Percentiles rank a stretch among this genome's conserved stretches.
These are phyloP conservation scores for Pseudomyrmex cubaensis DNA, from an alignment of 1,140 invertebrate species.

Conservation along the genomic window DNA sequence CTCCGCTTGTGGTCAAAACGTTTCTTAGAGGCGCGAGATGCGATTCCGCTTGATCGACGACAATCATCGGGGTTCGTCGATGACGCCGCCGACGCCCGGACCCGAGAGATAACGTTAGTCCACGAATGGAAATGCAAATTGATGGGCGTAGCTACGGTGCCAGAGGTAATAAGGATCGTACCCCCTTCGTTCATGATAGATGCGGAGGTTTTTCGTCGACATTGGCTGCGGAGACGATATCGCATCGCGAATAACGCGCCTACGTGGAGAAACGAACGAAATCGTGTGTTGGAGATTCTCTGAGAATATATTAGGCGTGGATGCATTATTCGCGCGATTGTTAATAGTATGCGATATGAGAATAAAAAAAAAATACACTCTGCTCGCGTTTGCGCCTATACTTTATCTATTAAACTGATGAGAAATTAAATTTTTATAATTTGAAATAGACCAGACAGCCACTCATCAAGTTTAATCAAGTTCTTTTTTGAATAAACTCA, in stretches of 20 bases:
- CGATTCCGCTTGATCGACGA: conserved; percentile 68
- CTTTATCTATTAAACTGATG: too few species aligned
- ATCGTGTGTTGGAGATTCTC: too few species aligned
- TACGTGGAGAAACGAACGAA: conserved; percentile 7
- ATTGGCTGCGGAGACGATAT: conserved; percentile 26
- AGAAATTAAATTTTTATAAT: too few species aligned
- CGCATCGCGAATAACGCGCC: conserved; percentile 15
- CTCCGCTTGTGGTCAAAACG: conserved; percentile 70
- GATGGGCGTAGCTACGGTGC: conserved; percentile 66
- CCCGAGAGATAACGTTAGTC: conserved; percentile 55
- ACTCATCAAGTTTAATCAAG: too few species aligned
- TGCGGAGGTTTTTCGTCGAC: conserved; percentile 1
- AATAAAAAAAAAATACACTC: too few species aligned
- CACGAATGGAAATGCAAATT: conserved; percentile 71
- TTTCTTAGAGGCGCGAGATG: conserved; percentile 69
- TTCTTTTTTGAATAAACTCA: too few species aligned
- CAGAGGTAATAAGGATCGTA: conserved; percentile 64
- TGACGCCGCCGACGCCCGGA: conserved; percentile 21
- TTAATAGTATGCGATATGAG: neutral
- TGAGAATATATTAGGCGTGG: neutral
- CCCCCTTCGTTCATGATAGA: conserved; percentile 37
- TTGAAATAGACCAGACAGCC: too few species aligned
- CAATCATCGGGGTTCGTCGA: conserved; percentile 49
- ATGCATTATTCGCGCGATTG: conserved; percentile 32
- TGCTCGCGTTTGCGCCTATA: too few species aligned